phyloP scores from a whole-genome alignment of 1,140 invertebrate species.

The Heliconius himera region DNA sequence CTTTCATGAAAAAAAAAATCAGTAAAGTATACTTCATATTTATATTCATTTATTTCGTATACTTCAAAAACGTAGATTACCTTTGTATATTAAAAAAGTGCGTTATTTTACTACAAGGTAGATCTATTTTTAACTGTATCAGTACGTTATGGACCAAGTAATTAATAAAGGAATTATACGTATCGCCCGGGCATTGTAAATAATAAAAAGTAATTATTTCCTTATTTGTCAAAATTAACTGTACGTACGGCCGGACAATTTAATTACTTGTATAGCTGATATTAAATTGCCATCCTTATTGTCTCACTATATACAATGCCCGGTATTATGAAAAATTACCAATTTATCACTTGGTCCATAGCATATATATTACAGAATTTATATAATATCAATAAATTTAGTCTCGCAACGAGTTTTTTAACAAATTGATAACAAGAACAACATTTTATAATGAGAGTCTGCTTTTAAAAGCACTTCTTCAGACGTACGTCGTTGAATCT shows the following conservation, averaged over 20 bases:
- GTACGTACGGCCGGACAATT: too few species aligned
- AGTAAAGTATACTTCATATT: not conserved
- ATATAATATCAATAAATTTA: not conserved
- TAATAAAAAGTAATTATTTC: too few species aligned
- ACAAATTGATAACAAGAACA: constrained; percentile 12
- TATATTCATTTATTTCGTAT: not conserved
- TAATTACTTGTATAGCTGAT: too few species aligned
- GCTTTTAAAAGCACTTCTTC: not conserved
- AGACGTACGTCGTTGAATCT: constrained; percentile 3
- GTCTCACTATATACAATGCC: too few species aligned
- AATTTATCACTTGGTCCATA: too few species aligned
- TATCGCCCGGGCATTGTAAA: too few species aligned
- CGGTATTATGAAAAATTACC: too few species aligned
- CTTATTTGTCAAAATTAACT: too few species aligned
- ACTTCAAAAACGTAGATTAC: not conserved
- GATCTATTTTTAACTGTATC: not conserved
- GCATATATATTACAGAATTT: not conserved
- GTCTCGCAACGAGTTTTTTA: not conserved
- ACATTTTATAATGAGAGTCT: constrained; percentile 1
- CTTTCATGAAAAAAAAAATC: not conserved
- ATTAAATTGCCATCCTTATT: too few species aligned
- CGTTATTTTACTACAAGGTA: not conserved
- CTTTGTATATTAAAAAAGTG: not conserved
- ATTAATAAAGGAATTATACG: too few species aligned
- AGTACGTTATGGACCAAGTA: not conserved